Evolutionary conservation across 2,113 vertebrate genomes (phyloP), one percentile per base, ranked within the genome.

Genomic region (Dicaeum eximium): DNA sequence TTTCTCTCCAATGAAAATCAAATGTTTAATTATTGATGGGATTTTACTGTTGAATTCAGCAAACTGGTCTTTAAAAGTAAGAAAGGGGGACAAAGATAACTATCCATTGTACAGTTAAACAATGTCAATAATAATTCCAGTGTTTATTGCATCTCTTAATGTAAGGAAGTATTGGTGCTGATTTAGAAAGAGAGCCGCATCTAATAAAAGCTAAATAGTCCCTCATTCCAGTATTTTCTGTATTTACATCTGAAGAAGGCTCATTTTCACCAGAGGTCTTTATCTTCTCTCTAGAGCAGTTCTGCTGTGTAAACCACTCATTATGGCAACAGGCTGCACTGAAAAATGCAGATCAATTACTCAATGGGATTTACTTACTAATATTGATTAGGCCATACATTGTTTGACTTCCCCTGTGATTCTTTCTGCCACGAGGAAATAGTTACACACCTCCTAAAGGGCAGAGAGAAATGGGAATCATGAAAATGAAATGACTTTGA

Each of bases 1-100:
- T 93, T 94, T 61, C 27, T 79, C 33, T 66, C 21, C 67, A 54
- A 88, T 85, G 77, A 89, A 92, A 94, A 90, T 91, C 45, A 95
- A 72, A 18, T 62, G 24, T 84, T 96, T 82, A 89, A 84, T 89
- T 95, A 82, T 92, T 93, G 58, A 95, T 42, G 28, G 10, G 1
- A 89, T 62, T 95, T 83, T 75, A 86, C 42, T 54, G 40, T 44
- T 5, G 5, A 94, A 80, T 75, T 90, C 47, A 77, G 44, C 56
- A 92, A 95, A 83, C 14, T 64, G 12, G n/a, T 56, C 56, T 51
- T 93, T 69, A 88, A 78, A 92, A 86, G 72, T 78, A 86, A 83
- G 42, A 64, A 79, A 87, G n/a, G 8, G 33, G 28, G 24, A 58
- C 4, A 90, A 27, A 65, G 30, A 33, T 61, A 77, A 88, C 42